A percentile compares a stretch with the other conserved stretches of the same genome.
phyloP scores from a whole-genome alignment of 1,140 invertebrate species.

The Lamellibrachia luymesi region DNA sequence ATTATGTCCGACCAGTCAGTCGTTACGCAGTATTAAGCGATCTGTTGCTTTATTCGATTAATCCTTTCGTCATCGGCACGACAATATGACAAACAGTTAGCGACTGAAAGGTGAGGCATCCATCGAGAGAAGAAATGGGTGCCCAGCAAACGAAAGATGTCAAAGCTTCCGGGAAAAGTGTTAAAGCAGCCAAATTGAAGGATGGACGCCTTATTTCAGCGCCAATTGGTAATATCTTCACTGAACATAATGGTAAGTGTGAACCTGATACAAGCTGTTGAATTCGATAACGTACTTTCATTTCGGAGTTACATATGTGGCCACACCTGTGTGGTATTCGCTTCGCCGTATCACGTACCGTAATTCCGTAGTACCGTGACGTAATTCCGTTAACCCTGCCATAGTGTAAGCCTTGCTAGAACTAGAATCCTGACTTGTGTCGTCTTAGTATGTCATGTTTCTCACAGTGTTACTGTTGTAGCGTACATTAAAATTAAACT shows the following conservation, averaged over 20 bases:
- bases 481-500: too few relatives aligned
- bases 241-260: conserved; percentile 1
- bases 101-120: background rate
- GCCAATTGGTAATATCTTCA: background rate
- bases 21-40: background rate
- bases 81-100: background rate
- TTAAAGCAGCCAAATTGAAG: background rate
- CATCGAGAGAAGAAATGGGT: conserved; percentile 4
- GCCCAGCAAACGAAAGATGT: background rate
- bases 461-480: too few relatives aligned
- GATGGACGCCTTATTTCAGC: background rate
- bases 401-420: too few relatives aligned
- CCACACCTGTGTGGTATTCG: background rate
- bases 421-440: background rate
- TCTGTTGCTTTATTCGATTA: background rate
- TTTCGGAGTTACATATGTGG: background rate
- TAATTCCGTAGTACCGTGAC: background rate
- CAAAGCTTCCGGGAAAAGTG: background rate
- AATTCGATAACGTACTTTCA: background rate
- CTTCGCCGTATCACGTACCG: background rate
- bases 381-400: too few relatives aligned
- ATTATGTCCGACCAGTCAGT: background rate
- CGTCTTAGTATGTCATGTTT: background rate
- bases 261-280: background rate
- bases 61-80: background rate